Base-by-base conservation (phyloP, 2,888 invertebrate species). In the Augiades crinisus region DNA sequence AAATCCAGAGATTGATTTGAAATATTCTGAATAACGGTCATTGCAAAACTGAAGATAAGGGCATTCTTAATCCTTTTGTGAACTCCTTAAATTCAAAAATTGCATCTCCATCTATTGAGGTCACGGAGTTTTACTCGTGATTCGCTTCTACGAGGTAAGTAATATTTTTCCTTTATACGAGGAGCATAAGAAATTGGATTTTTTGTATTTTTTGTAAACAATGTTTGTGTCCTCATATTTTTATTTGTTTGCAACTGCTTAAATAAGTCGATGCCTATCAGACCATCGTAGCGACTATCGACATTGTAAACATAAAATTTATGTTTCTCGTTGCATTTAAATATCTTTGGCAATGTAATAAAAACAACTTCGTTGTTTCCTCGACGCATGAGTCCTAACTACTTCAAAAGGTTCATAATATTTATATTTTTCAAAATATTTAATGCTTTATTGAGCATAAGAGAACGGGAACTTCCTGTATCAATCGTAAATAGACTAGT, bases 271-370 rank as follows among this genome's bases (percentile, higher is more conserved):
- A 33, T 51, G 6, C 59, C 59, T 34, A 61, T 59, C 8, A 58
- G 17, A 14, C 59, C 56, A 38, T 55, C 61, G 10, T 57, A 58
- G 5, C 40, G 14, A 13, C 31, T 14, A 14, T 60, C 60, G 16
- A 62, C 55, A 5, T 52, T 27, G 43, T 60, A 60, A 5, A 47
- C 16, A 38, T 60, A 59, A 55, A 60, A 60, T 33, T 58, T 59
- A 33, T 60, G 58, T 8, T 22, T 10, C 3, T 22, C 2, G 1
- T 7, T 22, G 5, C 12, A 3, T n/a, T 10, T 3, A 22, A 44
- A 33, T 1, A 1, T 33, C n/a, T 44, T 12, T 5, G 6, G 17
- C 6, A 33, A 22, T 7, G 45, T 19, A 2, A 36, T 45, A 5
- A 3, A 36, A 5, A 36, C 8, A 2, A 13, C 16, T 36, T 36